phyloP scores from a whole-genome alignment of 2,113 vertebrate species.

The Rousettus leschenaultii region DNA sequence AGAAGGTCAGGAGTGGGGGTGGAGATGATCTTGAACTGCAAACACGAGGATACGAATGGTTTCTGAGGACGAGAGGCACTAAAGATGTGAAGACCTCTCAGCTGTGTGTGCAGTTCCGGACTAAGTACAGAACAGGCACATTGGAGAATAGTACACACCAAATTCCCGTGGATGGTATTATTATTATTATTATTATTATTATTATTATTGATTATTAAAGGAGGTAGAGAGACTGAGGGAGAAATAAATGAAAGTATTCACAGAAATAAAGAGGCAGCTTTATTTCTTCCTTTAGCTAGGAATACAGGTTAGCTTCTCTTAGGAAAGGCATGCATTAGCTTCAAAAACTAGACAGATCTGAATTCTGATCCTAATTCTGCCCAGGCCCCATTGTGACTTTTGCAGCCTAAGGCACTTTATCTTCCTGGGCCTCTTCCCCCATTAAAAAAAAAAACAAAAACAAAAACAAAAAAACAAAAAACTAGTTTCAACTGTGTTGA shows the following conservation, averaged over 20 bases:
- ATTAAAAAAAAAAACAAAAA: neutral
- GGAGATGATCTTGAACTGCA: neutral
- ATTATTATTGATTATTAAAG: neutral
- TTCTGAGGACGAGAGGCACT: neutral
- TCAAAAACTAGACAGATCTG: neutral
- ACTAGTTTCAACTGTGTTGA: neutral
- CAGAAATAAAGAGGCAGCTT: conserved; percentile 16
- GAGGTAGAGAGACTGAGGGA: neutral
- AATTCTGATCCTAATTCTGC: neutral
- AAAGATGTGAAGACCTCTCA: neutral
- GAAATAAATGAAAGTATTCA: neutral
- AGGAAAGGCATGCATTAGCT: neutral
- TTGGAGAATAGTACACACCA: neutral
- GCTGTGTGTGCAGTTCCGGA: neutral
- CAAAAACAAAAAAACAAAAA: neutral
- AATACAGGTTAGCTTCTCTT: neutral
- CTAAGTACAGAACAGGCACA: neutral
- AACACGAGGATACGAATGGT: neutral
- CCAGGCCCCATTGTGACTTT: neutral
- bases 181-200: neutral
- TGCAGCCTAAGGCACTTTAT: neutral
- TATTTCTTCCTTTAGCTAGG: neutral
- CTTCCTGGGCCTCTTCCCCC: neutral
- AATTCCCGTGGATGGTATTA: neutral
- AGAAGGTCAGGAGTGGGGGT: neutral